Percentiles rank a stretch among this genome's conserved stretches.
Conservation (phyloP, 2,888 invertebrate species). For the Lottia scabra region DNA sequence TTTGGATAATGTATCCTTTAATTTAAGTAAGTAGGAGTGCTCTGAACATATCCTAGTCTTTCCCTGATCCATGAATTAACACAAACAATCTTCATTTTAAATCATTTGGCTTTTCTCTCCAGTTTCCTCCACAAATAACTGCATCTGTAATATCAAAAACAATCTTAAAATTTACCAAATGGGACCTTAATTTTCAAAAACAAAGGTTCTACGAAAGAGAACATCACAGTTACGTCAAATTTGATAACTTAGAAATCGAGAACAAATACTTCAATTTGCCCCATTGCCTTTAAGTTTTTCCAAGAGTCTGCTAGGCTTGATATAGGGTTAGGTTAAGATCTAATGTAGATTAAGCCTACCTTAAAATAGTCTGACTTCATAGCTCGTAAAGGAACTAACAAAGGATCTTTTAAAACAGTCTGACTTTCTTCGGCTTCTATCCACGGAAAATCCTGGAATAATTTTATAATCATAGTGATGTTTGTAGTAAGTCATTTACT, state of each 20-base stretch:
- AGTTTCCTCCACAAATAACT: slow-evolving; percentile 52
- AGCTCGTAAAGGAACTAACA: slow-evolving; percentile 54
- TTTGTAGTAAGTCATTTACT: too few relatives aligned
- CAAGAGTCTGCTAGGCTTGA: not conserved
- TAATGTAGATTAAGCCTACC: slow-evolving; percentile 26
- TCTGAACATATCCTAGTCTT: too few relatives aligned
- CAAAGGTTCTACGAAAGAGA: too few relatives aligned
- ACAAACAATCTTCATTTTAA: not conserved
- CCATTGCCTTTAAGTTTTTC: not conserved
- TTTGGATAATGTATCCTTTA: too few relatives aligned
- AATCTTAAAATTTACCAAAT: too few relatives aligned
- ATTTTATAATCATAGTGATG: too few relatives aligned
- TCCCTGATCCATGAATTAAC: too few relatives aligned
- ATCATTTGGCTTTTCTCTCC: slow-evolving; percentile 27
- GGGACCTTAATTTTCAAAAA: too few relatives aligned
- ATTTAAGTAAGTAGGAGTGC: too few relatives aligned
- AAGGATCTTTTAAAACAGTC: slow-evolving; percentile 42
- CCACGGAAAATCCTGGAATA: slow-evolving; percentile 57
- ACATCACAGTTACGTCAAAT: too few relatives aligned
- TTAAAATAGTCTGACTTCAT: slow-evolving; percentile 44
- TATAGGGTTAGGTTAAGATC: slow-evolving; percentile 17
- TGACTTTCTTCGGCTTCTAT: slow-evolving; percentile 55
- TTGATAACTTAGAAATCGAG: too few relatives aligned
- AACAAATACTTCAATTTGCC: too few relatives aligned
- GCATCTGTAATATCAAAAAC: slow-evolving; percentile 38